These are phyloP conservation scores for Paramuricea clavata DNA, from an alignment of 92 coral and sea anemone genomes.

Conservation along the genomic window DNA sequence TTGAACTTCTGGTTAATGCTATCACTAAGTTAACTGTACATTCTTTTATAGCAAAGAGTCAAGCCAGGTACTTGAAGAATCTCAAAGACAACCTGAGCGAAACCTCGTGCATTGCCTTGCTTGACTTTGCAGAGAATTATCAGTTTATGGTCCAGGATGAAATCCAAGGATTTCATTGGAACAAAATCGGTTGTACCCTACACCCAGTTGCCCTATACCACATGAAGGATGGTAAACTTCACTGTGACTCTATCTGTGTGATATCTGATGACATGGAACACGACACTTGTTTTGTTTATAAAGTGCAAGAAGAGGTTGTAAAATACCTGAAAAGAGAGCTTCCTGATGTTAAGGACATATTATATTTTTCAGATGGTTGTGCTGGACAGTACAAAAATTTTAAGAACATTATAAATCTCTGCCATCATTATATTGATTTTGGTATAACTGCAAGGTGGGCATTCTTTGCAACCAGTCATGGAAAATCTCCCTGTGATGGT, in stretches of 20 bases:
- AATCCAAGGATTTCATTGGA: slow-evolving; percentile 51
- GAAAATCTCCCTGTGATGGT: slow-evolving; percentile 43
- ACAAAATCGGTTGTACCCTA: slow-evolving; percentile 46
- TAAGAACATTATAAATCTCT: slow-evolving; percentile 30
- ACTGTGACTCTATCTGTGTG: slow-evolving; percentile 41
- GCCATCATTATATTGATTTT: slow-evolving; percentile 17
- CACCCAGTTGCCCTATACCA: slow-evolving; percentile 49
- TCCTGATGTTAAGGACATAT: not conserved
- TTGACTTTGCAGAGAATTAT: slow-evolving; percentile 51
- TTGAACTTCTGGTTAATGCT: slow-evolving; percentile 9
- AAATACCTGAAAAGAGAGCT: slow-evolving; percentile 12
- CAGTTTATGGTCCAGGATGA: slow-evolving; percentile 32
- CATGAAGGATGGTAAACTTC: slow-evolving; percentile 34
- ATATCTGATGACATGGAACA: slow-evolving; percentile 46
- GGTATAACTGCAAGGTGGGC: slow-evolving; percentile 29
- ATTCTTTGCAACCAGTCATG: slow-evolving; percentile 37
- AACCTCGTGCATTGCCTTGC: slow-evolving; percentile 4
- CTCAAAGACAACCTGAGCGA: slow-evolving; percentile 21
- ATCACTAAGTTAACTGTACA: slow-evolving; percentile 36
- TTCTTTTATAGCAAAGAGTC: slow-evolving; percentile 48
- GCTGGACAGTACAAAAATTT: slow-evolving; percentile 33
- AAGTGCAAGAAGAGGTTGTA: slow-evolving; percentile 22
- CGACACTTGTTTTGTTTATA: slow-evolving; percentile 32
- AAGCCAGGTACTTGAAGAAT: slow-evolving; percentile 26
- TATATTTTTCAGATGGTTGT: slow-evolving; percentile 38